These are phyloP conservation scores for Chelonia mydas DNA, from an alignment of 2,797 vertebrate species.

Conservation along the genomic window DNA sequence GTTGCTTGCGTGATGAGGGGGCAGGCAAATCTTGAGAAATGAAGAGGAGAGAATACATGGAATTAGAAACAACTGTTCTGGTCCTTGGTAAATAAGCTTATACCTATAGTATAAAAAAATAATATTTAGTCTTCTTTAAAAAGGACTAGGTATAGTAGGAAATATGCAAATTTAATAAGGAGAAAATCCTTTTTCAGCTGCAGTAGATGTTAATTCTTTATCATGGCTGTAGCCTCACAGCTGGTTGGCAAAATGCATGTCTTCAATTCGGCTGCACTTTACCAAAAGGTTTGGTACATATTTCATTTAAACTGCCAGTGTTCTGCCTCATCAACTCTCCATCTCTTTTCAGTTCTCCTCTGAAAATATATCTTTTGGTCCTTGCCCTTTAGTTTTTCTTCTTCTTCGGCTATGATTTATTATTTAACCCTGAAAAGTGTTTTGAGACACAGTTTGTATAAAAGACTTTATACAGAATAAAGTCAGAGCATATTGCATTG, in stretches of 20 bases:
- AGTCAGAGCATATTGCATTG: neutral
- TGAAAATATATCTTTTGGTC: neutral
- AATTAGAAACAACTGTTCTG: neutral
- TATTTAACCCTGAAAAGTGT: neutral
- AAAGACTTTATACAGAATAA: neutral
- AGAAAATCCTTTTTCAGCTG: neutral
- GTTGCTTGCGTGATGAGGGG: neutral
- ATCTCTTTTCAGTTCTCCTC: neutral
- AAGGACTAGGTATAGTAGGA: neutral
- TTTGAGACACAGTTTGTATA: neutral
- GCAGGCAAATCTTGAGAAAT: neutral
- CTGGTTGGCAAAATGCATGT: neutral
- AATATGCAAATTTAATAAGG: neutral
- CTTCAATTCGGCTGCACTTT: neutral
- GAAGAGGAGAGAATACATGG: neutral
- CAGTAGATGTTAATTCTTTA: neutral
- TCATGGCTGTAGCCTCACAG: neutral
- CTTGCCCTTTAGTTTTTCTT: slow-evolving; percentile 13
- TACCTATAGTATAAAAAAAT: neutral
- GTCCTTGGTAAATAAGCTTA: neutral
- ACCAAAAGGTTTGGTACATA: neutral
- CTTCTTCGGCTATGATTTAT: neutral
- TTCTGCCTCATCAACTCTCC: neutral
- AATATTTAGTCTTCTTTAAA: neutral
- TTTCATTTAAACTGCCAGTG: neutral